Conservation (phyloP, 2,113 vertebrate genomes). For the Xiphophorus hellerii region DNA sequence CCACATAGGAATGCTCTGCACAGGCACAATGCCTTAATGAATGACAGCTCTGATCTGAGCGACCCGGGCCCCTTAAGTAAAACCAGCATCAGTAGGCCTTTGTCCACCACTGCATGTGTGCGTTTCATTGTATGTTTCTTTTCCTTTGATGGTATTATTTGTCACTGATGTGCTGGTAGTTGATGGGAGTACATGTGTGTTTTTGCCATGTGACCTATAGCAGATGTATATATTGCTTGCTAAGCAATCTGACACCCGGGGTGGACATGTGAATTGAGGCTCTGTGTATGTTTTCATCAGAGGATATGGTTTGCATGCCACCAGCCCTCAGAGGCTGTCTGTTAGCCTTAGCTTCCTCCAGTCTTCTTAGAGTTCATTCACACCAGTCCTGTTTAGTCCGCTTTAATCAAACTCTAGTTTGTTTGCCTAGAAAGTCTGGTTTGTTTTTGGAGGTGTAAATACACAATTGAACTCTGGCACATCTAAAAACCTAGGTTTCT, state of each 20-base stretch:
- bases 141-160: neutral
- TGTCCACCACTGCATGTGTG: slow-evolving; percentile 35
- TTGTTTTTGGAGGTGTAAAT: too few species aligned
- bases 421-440: too few species aligned
- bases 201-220: slow-evolving; percentile 21
- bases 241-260: slow-evolving; percentile 44
- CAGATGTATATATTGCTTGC: slow-evolving; percentile 20
- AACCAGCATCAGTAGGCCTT: slow-evolving; percentile 56
- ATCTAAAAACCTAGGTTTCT: too few species aligned
- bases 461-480: too few species aligned
- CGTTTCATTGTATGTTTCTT: slow-evolving; percentile 11
- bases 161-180: slow-evolving; percentile 12
- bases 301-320: slow-evolving; percentile 9
- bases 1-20: slow-evolving; percentile 61
- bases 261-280: slow-evolving; percentile 21
- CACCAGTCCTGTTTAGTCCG: too few species aligned
- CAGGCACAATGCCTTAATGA: slow-evolving; percentile 50
- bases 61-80: slow-evolving; percentile 49
- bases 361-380: neutral
- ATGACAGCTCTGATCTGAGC: slow-evolving; percentile 60
- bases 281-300: slow-evolving; percentile 12
- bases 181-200: slow-evolving; percentile 6
- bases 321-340: slow-evolving; percentile 20
- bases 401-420: too few species aligned
- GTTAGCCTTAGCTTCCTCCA: slow-evolving; percentile 14